Percentiles rank a stretch among this genome's conserved stretches.
Conservation (phyloP, 2,888 invertebrate species). For the Drosophila imparisetae region DNA sequence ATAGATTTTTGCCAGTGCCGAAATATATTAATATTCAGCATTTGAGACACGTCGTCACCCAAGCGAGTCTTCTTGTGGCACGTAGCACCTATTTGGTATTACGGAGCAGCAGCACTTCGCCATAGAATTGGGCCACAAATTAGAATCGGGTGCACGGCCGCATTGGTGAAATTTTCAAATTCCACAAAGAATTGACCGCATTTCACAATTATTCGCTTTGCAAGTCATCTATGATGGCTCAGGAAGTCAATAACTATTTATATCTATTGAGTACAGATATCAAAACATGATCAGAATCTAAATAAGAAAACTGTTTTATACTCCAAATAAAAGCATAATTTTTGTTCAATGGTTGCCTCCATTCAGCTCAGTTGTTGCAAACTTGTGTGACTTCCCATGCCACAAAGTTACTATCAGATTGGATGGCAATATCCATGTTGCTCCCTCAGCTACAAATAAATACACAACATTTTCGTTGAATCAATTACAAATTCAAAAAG, state of each 20-base stretch:
- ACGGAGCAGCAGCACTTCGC: constrained; percentile 54
- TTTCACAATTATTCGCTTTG: constrained; percentile 43
- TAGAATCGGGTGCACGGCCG: constrained; percentile 66
- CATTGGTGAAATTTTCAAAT: constrained; percentile 67
- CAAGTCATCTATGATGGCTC: constrained; percentile 9
- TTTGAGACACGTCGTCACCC: constrained; percentile 48
- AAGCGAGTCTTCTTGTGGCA: constrained; percentile 59
- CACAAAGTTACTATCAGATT: neutral
- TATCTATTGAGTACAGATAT: neutral
- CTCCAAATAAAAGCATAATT: neutral
- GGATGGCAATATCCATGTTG: neutral
- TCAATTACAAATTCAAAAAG: constrained; percentile 10
- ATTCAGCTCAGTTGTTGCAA: neutral
- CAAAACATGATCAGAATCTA: neutral
- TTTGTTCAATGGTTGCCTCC: neutral
- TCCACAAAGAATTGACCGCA: constrained; percentile 70
- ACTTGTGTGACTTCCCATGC: neutral
- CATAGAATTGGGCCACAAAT: constrained; percentile 68
- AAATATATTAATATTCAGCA: constrained; percentile 32
- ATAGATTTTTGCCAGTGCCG: constrained; percentile 31
- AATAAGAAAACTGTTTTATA: too few relatives aligned
- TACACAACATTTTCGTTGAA: neutral
- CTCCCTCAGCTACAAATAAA: neutral
- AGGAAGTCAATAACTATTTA: constrained; percentile 15
- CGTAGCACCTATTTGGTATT: constrained; percentile 71